These are phyloP conservation scores for Halcyon chelicuti DNA, from an alignment of 2,797 vertebrate genomes.

Conservation along the genomic window DNA sequence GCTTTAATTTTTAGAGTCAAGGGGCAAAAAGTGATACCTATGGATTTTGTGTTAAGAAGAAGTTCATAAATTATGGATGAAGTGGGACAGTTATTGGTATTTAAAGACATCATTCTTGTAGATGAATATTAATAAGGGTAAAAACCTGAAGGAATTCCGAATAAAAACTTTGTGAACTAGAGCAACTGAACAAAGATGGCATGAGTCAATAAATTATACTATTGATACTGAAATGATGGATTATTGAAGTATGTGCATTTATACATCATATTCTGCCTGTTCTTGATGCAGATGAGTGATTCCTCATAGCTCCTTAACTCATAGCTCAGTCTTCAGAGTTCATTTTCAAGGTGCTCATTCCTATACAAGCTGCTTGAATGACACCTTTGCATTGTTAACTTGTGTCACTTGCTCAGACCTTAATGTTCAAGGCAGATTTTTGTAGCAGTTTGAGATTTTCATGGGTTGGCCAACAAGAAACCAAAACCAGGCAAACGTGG, in stretches of 20 bases:
- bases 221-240: background rate
- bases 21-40: conserved; percentile 52
- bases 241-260: background rate
- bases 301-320: rapidly evolving
- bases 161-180: background rate
- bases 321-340: background rate
- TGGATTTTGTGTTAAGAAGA: conserved; percentile 64
- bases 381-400: background rate
- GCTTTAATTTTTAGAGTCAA: conserved; percentile 67
- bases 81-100: conserved; percentile 52
- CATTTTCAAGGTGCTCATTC: background rate
- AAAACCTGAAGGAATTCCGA: conserved; percentile 11
- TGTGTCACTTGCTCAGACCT: background rate
- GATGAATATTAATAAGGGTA: conserved; percentile 57
- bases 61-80: conserved; percentile 74
- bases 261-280: background rate
- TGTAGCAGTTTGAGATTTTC: background rate
- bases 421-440: background rate
- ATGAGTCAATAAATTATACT: background rate
- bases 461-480: background rate
- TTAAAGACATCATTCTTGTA: conserved; percentile 58
- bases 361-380: background rate
- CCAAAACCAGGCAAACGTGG: rapidly evolving
- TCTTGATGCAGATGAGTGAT: background rate
- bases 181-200: background rate